These are phyloP conservation scores for Elmis aenea DNA, from an alignment of 2,888 invertebrate species.

Conservation along the genomic window DNA sequence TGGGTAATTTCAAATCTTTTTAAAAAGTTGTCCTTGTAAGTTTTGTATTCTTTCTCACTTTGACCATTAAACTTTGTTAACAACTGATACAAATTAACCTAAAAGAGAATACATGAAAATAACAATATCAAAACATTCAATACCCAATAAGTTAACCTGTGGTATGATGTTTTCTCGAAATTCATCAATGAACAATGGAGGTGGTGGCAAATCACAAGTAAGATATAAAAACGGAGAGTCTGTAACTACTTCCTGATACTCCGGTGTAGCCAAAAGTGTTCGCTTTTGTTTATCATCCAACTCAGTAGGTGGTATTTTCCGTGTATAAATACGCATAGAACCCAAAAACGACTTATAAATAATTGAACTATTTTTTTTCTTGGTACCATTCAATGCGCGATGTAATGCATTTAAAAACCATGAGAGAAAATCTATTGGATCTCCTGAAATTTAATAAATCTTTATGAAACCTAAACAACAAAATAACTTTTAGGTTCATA, in stretches of 20 bases:
- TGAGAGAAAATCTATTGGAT: constrained; percentile 95
- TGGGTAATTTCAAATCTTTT: constrained; percentile 94
- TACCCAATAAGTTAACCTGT: constrained; percentile 57
- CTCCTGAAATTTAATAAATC: constrained; percentile 56
- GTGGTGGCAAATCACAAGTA: constrained; percentile 96
- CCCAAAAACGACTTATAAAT: constrained; percentile 94
- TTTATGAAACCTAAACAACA: too few species aligned
- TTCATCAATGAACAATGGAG: constrained; percentile 96
- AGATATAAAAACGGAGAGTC: constrained; percentile 94
- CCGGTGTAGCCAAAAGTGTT: constrained; percentile 70
- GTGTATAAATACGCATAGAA: constrained; percentile 82
- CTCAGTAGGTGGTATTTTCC: constrained; percentile 91
- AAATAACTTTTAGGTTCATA: too few species aligned
- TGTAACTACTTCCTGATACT: constrained; percentile 81
- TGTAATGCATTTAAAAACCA: constrained; percentile 98
- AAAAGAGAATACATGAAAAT: constrained; percentile 29
- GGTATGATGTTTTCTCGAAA: constrained; percentile 98
- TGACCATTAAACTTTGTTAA: constrained; percentile 95
- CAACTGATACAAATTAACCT: constrained; percentile 90
- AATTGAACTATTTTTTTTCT: constrained; percentile 82
- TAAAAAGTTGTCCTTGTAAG: constrained; percentile 97
- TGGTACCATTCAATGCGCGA: constrained; percentile 87
- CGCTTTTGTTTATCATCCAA: constrained; percentile 84
- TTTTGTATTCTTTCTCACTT: constrained; percentile 96
- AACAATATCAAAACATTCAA: constrained; percentile 1